A percentile compares a stretch with the other conserved stretches of the same genome.
phyloP scores from a whole-genome alignment of 2,888 invertebrate species.

The Scaptomyza flava region DNA sequence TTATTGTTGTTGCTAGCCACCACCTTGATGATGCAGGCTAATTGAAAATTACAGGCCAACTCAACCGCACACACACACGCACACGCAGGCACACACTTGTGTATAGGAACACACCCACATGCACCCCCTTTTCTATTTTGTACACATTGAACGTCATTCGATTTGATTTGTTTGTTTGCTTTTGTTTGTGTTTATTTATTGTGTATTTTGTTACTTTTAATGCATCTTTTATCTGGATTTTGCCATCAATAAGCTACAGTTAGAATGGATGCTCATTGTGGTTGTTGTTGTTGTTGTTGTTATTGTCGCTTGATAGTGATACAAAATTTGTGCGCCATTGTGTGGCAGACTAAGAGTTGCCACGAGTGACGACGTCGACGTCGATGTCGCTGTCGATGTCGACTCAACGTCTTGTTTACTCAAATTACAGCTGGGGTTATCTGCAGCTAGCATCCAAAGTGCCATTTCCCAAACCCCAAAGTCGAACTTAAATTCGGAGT shows the following conservation, averaged over 20 bases:
- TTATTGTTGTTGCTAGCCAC: slow-evolving; percentile 40
- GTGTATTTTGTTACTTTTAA: slow-evolving; percentile 78
- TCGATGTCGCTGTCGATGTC: slow-evolving; percentile 9
- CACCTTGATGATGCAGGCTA: slow-evolving; percentile 59
- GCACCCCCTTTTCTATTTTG: slow-evolving; percentile 19
- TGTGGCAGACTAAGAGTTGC: slow-evolving; percentile 50
- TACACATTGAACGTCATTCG: slow-evolving; percentile 58
- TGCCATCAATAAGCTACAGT: slow-evolving; percentile 67
- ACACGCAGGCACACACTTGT: neutral
- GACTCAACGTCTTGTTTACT: slow-evolving; percentile 66
- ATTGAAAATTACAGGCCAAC: slow-evolving; percentile 70
- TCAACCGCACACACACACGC: slow-evolving; percentile 24
- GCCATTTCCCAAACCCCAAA: slow-evolving; percentile 33
- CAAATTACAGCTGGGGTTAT: slow-evolving; percentile 71
- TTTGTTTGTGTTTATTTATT: slow-evolving; percentile 73
- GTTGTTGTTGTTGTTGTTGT: slow-evolving; percentile 29
- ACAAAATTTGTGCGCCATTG: slow-evolving; percentile 72
- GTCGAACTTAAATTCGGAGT: slow-evolving; percentile 4
- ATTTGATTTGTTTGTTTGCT: slow-evolving; percentile 74
- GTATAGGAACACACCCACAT: slow-evolving; percentile 5
- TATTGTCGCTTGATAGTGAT: slow-evolving; percentile 57
- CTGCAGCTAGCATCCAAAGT: slow-evolving; percentile 48
- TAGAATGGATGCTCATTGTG: slow-evolving; percentile 37
- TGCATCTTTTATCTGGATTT: slow-evolving; percentile 78
- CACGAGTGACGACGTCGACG: slow-evolving; percentile 47